Base-by-base conservation (phyloP, 1,140 invertebrate genomes). In the Notospermus geniculatus region DNA sequence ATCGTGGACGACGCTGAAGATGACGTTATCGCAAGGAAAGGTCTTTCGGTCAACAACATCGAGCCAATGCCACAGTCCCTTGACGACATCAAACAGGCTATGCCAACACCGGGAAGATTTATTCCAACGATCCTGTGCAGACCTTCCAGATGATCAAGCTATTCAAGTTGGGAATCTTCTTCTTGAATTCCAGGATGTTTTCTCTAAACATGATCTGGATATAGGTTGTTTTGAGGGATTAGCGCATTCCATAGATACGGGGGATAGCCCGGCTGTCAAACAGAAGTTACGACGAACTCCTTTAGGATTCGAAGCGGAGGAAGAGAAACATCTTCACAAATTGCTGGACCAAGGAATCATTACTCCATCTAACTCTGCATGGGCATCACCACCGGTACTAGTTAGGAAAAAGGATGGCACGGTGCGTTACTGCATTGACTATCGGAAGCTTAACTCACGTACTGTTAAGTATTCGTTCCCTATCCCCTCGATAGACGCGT, bases 391-490 rank as follows among this genome's bases (percentile, higher is more conserved):
- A n/a, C 25, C 57, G 2, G 30, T 63, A 1, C n/a, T 60, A 23
- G 56, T 59, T 1, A 15, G 23, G 2, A 63, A 63, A 46, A 23
- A 27, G 4, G 45, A 30, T 23, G 61, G 61, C 36, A 25, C 41
- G 7, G 27, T 25, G 55, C 1, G 76, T 59, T 46, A 83, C 60
- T 80, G 72, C 60, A 60, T 84, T 0, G 82, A 86, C 69, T 86
- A 73, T 64, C 45, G 83, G 39, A 39, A 39, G 19, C 41, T 86
- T 17, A 85, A 85, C 64, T 4, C 2, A 59, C 67, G 57, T 0
- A 84, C 76, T 0, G 69, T 73, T 0, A 62, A 68, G 39, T 83
- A 86, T 67, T 70, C 63, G 45, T 86, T 81, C 66, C 84, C 85
- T 71, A 58, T 86, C 1, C 84, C 82, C 0, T 50, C 66, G 1